phyloP scores from a whole-genome alignment of 2,888 invertebrate species.

The Itoplectis maculator region DNA sequence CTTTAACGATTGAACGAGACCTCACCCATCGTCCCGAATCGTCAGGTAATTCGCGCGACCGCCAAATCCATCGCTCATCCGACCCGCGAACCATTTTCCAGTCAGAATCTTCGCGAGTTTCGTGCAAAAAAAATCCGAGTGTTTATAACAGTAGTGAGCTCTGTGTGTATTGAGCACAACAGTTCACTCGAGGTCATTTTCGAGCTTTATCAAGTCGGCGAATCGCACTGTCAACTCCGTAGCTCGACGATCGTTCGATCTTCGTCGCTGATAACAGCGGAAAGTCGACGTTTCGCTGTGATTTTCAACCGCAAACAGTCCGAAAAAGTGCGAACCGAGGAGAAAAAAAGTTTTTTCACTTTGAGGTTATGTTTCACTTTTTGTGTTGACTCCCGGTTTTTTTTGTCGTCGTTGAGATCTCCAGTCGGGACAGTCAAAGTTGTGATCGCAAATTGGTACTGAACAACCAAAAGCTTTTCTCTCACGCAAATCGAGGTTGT shows the following conservation, averaged over 20 bases:
- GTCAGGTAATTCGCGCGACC: slow-evolving; percentile 33
- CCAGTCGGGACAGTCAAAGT: no score
- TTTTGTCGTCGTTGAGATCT: no score
- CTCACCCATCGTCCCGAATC: slow-evolving; percentile 7
- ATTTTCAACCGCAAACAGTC: background rate
- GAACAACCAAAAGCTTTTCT: no score
- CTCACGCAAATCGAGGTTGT: no score
- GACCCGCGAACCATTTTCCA: background rate
- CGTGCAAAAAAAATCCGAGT: slow-evolving; percentile 69
- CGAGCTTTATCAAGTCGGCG: slow-evolving; percentile 37
- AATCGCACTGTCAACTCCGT: background rate
- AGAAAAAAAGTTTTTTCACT: background rate
- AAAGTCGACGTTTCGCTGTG: background rate
- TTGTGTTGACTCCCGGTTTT: background rate
- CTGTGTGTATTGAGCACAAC: slow-evolving; percentile 75
- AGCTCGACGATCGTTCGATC: slow-evolving; percentile 2
- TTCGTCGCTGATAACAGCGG: background rate
- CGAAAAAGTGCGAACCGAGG: background rate
- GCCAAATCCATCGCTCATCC: background rate
- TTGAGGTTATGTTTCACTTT: background rate
- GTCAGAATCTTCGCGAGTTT: slow-evolving; percentile 46
- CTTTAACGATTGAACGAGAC: slow-evolving; percentile 27
- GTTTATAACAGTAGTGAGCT: slow-evolving; percentile 73
- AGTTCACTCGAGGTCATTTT: slow-evolving; percentile 76
- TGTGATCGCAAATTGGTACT: no score